These are phyloP conservation scores for Drosophila orosa DNA, from an alignment of 1,140 invertebrate species.

Conservation along the genomic window DNA sequence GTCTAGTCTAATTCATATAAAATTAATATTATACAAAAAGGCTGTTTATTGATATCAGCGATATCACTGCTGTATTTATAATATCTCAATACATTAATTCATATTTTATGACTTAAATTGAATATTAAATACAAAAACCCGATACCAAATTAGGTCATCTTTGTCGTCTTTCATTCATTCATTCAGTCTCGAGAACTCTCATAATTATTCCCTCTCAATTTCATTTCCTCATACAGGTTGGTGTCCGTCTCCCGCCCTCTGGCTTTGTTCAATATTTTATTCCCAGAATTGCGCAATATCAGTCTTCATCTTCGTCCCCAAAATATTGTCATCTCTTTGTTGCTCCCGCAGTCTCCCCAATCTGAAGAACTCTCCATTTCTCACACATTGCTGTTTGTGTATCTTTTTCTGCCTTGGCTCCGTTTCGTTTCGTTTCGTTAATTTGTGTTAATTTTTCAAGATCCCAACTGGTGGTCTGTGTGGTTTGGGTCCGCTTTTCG, in stretches of 20 bases:
- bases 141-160: conserved; percentile 4
- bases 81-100: too few species aligned
- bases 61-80: neutral
- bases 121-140: neutral
- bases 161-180: neutral
- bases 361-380: conserved; percentile 42
- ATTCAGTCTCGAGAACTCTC: neutral
- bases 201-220: conserved; percentile 13
- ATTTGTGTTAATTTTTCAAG: conserved; percentile 80
- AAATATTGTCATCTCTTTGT: conserved; percentile 31
- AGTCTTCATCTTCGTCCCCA: conserved; percentile 7
- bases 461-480: conserved; percentile 61
- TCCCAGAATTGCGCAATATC: conserved; percentile 34
- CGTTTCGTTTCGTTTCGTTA: conserved; percentile 50
- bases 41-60: too few species aligned
- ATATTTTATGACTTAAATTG: neutral
- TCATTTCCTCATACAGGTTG: conserved; percentile 20
- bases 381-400: conserved; percentile 38
- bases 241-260: neutral
- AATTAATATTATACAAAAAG: neutral
- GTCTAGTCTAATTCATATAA: neutral
- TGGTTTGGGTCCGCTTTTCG: conserved; percentile 9
- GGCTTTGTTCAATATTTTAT: conserved; percentile 3
- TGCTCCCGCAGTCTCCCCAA: conserved; percentile 30
- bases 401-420: conserved; percentile 33